Percentiles rank a stretch among this genome's conserved stretches.
Conservation (phyloP, 2,113 vertebrate species). For the Varanus salvator region DNA sequence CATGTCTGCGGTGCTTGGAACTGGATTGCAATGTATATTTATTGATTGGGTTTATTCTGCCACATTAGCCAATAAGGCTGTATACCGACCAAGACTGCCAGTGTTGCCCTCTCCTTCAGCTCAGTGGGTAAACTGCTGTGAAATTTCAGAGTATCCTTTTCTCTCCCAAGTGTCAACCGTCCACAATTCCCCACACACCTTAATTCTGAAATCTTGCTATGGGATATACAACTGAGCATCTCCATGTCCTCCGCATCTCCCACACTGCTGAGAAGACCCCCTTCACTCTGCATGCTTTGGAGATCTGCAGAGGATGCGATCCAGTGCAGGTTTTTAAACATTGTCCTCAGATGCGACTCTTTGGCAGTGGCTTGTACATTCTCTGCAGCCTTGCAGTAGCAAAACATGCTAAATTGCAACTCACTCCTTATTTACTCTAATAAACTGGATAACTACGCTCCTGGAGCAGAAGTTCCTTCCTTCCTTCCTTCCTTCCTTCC, state of each 20-base stretch:
- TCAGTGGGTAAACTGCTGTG: fast-evolving
- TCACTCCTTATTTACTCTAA: conserved; percentile 38
- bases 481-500: not conserved
- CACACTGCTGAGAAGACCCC: not conserved
- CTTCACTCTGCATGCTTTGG: fast-evolving
- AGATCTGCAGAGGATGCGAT: not conserved
- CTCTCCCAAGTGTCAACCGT: not conserved
- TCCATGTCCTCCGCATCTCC: not conserved
- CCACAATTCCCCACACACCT: not conserved
- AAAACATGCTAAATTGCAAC: not conserved
- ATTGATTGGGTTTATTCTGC: too few species aligned
- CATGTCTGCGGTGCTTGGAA: too few species aligned
- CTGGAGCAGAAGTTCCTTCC: not conserved
- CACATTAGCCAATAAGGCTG: too few species aligned
- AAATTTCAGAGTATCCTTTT: not conserved
- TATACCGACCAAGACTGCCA: too few species aligned
- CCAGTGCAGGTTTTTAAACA: conserved; percentile 8
- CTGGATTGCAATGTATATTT: too few species aligned
- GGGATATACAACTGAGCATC: not conserved
- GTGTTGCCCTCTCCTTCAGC: not conserved
- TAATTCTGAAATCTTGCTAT: not conserved
- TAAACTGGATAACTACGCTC: conserved; percentile 38
- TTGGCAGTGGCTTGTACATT: not conserved
- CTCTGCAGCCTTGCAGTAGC: conserved; percentile 23
- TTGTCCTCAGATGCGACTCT: conserved; percentile 21